A percentile compares a stretch with the other conserved stretches of the same genome.
These are phyloP conservation scores for Rhysida immarginata DNA, from an alignment of 1,140 invertebrate genomes.

Conservation along the genomic window DNA sequence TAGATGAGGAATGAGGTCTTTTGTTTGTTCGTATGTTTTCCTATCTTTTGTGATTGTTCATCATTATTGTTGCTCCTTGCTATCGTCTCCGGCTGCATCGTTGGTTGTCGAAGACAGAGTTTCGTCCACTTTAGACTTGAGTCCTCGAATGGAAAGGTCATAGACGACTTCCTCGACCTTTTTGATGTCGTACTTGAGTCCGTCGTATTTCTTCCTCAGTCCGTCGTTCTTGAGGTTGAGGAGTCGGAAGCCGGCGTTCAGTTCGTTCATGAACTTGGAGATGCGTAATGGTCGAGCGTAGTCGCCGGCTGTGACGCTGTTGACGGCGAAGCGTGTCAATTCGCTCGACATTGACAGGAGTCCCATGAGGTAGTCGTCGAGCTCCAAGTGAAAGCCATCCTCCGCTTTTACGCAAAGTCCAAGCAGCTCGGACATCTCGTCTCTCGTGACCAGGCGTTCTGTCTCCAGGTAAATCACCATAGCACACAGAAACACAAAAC, in stretches of 20 bases:
- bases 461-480: constrained; percentile 63
- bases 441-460: constrained; percentile 50
- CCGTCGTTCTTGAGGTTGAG: constrained; percentile 83
- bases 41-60: too few relatives aligned
- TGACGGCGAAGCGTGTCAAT: constrained; percentile 68
- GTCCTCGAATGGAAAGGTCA: constrained; percentile 70
- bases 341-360: constrained; percentile 63
- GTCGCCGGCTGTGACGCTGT: constrained; percentile 72
- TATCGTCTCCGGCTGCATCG: too few relatives aligned
- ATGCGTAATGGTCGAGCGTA: constrained; percentile 64
- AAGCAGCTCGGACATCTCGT: constrained; percentile 59
- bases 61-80: too few relatives aligned
- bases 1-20: too few relatives aligned
- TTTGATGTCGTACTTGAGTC: constrained; percentile 81
- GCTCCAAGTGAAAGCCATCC: constrained; percentile 68
- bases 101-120: too few relatives aligned
- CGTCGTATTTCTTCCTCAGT: constrained; percentile 73
- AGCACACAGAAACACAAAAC: constrained; percentile 56
- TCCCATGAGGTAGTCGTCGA: constrained; percentile 79
- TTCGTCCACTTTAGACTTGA: constrained; percentile 36
- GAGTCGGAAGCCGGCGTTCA: constrained; percentile 73
- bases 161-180: constrained; percentile 92
- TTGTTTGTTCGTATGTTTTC: too few relatives aligned
- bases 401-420: constrained; percentile 33
- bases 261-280: constrained; percentile 63